phyloP scores from a whole-genome alignment of 2,888 invertebrate species.

The Acanthosoma haemorrhoidale region DNA sequence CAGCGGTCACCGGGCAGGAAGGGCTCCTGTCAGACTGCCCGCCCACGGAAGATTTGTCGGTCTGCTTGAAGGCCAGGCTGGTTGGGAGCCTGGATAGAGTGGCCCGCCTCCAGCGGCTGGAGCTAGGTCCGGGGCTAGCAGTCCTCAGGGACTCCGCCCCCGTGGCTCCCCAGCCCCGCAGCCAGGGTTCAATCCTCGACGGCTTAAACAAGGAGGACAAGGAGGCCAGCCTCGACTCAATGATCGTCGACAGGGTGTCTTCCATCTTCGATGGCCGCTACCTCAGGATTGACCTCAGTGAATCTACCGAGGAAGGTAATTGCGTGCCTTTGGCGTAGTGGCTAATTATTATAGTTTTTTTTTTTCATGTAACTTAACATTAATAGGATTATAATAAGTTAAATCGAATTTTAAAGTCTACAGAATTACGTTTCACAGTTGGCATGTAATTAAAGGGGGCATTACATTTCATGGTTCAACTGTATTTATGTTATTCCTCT shows the following conservation, averaged over 20 bases:
- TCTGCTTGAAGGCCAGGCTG: constrained; percentile 73
- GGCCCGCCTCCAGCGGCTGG: constrained; percentile 57
- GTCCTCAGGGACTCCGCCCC: constrained; percentile 46
- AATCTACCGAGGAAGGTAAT: constrained; percentile 52
- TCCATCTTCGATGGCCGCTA: constrained; percentile 74
- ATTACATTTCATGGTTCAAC: too few relatives aligned
- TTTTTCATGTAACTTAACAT: too few relatives aligned
- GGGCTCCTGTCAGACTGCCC: constrained; percentile 69
- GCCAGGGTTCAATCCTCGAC: constrained; percentile 63
- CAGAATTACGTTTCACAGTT: too few relatives aligned
- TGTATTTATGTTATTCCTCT: too few relatives aligned
- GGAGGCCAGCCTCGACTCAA: constrained; percentile 63
- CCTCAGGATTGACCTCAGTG: constrained; percentile 67
- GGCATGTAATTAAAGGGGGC: too few relatives aligned
- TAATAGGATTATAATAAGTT: too few relatives aligned
- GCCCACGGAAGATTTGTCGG: constrained; percentile 55
- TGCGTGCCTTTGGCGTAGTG: too few relatives aligned
- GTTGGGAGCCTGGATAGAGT: constrained; percentile 71
- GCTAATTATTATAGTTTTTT: too few relatives aligned
- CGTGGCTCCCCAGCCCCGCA: constrained; percentile 37
- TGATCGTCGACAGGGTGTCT: constrained; percentile 68
- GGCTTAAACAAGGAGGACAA: constrained; percentile 68
- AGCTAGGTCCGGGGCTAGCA: constrained; percentile 64
- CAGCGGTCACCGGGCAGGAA: not conserved
- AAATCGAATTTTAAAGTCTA: too few relatives aligned